Percentiles rank a stretch among this genome's conserved stretches.
These are phyloP conservation scores for Scaptodrosophila lebanonensis DNA, from an alignment of 1,140 invertebrate species.

Conservation along the genomic window DNA sequence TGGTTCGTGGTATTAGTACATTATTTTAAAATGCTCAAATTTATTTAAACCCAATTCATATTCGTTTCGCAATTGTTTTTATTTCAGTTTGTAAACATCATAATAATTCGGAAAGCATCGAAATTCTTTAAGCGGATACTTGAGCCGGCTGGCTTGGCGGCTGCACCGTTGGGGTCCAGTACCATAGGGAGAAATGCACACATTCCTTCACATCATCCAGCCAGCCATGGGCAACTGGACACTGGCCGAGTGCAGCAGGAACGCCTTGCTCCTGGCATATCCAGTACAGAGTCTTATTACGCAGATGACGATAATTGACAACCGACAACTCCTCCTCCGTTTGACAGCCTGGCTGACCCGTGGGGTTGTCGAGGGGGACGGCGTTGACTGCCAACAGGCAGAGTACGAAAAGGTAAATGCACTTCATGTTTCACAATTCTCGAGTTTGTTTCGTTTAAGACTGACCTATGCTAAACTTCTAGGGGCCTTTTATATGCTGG, in stretches of 20 bases:
- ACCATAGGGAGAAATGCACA: conserved; percentile 45
- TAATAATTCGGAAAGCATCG: not conserved
- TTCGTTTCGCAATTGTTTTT: too few species aligned
- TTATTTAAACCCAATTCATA: too few species aligned
- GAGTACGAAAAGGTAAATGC: conserved; percentile 21
- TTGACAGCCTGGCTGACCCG: conserved; percentile 57
- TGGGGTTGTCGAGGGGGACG: conserved; percentile 28
- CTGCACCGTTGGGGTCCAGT: conserved; percentile 40
- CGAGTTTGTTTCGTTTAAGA: conserved; percentile 15
- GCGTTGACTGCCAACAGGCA: conserved; percentile 18
- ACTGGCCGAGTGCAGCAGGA: conserved; percentile 28
- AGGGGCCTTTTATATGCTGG: conserved; percentile 38
- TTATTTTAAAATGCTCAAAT: too few species aligned
- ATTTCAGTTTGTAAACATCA: not conserved
- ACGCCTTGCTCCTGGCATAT: conserved; percentile 28
- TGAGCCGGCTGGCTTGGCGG: conserved; percentile 47
- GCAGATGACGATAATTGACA: conserved; percentile 39
- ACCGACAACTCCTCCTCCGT: conserved; percentile 45
- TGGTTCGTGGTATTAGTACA: too few species aligned
- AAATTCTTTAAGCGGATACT: not conserved
- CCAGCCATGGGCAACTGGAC: conserved; percentile 13
- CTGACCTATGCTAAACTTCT: conserved; percentile 47
- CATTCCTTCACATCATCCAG: conserved; percentile 37
- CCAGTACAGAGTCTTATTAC: conserved; percentile 51
- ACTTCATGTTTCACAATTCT: conserved; percentile 35